Percentiles rank a stretch among this genome's conserved stretches.
These are phyloP conservation scores for Conger conger DNA, from an alignment of 2,113 vertebrate species.

Conservation along the genomic window DNA sequence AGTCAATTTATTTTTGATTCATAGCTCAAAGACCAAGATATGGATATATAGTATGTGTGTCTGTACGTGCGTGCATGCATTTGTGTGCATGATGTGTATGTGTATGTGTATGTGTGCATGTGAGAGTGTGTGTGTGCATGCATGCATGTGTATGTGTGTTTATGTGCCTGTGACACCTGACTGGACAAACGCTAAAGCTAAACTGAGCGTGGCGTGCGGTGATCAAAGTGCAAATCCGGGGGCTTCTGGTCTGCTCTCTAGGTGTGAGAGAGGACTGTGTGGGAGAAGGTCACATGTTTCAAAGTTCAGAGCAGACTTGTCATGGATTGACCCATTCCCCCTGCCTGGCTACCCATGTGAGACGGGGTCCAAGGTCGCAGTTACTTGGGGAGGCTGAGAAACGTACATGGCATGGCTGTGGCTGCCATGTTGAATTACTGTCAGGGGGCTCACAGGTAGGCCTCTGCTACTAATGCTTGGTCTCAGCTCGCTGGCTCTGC, in stretches of 20 bases:
- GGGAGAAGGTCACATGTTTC: conserved; percentile 58
- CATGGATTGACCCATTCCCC: conserved; percentile 60
- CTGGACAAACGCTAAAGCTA: conserved; percentile 58
- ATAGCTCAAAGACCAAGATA: not conserved
- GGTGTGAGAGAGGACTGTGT: conserved; percentile 65
- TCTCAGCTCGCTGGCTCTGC: conserved; percentile 27
- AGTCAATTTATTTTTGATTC: not conserved
- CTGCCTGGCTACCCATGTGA: conserved; percentile 67
- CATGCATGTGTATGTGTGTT: not conserved
- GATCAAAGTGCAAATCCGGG: conserved; percentile 44
- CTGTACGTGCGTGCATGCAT: no score
- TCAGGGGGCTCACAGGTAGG: conserved; percentile 74
- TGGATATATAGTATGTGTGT: no score
- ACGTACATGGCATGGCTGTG: conserved; percentile 74
- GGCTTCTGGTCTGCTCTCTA: conserved; percentile 59
- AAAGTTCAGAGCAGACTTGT: conserved; percentile 58
- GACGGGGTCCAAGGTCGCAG: conserved; percentile 83
- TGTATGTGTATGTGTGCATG: no score
- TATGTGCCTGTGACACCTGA: conserved; percentile 41
- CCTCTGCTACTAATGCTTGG: conserved; percentile 44
- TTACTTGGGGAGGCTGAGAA: conserved; percentile 84
- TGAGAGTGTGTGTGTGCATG: not conserved
- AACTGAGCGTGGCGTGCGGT: conserved; percentile 50
- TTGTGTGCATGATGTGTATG: no score
- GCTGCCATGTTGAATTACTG: conserved; percentile 81